Conservation (phyloP, 1,140 invertebrate genomes). For the Aphelenchoides avenae region DNA sequence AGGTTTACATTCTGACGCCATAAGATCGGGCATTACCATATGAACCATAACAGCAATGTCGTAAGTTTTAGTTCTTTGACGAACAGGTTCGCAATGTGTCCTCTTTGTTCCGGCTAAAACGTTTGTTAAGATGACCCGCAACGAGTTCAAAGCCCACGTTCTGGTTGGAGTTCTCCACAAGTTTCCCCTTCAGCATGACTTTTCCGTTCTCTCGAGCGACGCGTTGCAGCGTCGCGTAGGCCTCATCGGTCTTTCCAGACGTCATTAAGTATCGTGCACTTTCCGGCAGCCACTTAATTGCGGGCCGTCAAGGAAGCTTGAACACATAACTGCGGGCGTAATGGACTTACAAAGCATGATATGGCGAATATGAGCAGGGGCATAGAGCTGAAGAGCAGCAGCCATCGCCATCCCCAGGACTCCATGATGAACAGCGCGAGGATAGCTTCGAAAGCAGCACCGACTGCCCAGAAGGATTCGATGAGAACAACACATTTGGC, state of each 20-base stretch:
- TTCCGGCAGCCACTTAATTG: slow-evolving; percentile 80
- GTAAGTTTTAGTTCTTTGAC: slow-evolving; percentile 68
- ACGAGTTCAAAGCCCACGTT: slow-evolving; percentile 12
- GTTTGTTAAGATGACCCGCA: slow-evolving; percentile 13
- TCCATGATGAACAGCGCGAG: slow-evolving; percentile 86
- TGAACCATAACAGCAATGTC: slow-evolving; percentile 75
- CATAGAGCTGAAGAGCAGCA: slow-evolving; percentile 78
- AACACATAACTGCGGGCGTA: slow-evolving; percentile 23
- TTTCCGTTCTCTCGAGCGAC: slow-evolving; percentile 82
- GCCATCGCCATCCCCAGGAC: slow-evolving; percentile 81
- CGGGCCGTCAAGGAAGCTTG: slow-evolving; percentile 59
- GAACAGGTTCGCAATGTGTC: slow-evolving; percentile 47
- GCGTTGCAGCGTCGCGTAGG: slow-evolving; percentile 75
- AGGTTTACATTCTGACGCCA: slow-evolving; percentile 34
- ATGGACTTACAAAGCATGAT: slow-evolving; percentile 62
- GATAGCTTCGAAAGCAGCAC: slow-evolving; percentile 69
- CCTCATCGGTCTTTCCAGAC: slow-evolving; percentile 77
- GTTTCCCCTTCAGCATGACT: slow-evolving; percentile 77
- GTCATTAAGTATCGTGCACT: slow-evolving; percentile 82
- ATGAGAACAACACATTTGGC: slow-evolving; percentile 88
- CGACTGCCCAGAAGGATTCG: slow-evolving; percentile 93
- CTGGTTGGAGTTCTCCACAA: slow-evolving; percentile 74
- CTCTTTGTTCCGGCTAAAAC: slow-evolving; percentile 34
- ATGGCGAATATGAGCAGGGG: slow-evolving; percentile 75
- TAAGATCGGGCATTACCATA: slow-evolving; percentile 69